Percentiles rank a stretch among this genome's conserved stretches.
phyloP scores from a whole-genome alignment of 2,113 vertebrate species.

The Lepisosteus oculatus region DNA sequence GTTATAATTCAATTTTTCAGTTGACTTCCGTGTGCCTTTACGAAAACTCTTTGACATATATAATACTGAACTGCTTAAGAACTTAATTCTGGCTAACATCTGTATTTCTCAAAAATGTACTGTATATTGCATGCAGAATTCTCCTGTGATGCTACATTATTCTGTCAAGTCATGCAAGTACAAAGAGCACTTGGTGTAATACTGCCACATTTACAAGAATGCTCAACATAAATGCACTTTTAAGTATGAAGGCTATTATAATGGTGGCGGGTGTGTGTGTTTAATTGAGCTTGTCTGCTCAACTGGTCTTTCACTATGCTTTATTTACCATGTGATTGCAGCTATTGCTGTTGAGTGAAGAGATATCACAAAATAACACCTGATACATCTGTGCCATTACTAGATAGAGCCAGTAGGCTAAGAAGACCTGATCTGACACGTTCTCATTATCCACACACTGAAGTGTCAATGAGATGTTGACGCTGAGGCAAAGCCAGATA shows the following conservation, averaged over 20 bases:
- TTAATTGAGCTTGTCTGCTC: not conserved
- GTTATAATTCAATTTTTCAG: too few species aligned
- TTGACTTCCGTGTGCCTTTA: too few species aligned
- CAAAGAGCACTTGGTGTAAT: not conserved
- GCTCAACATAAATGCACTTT: not conserved
- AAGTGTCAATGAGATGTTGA: too few species aligned
- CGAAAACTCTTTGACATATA: too few species aligned
- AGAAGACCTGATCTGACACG: constrained; percentile 29
- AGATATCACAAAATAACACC: constrained; percentile 39
- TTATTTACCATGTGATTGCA: not conserved
- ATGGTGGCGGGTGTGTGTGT: not conserved
- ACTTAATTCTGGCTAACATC: too few species aligned
- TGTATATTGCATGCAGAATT: too few species aligned
- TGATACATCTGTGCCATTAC: constrained; percentile 52
- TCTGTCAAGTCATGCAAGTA: too few species aligned
- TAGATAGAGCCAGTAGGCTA: constrained; percentile 47
- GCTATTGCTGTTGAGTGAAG: not conserved
- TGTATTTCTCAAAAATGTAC: too few species aligned
- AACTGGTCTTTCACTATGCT: not conserved
- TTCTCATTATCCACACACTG: constrained; percentile 46
- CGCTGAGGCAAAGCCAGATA: too few species aligned
- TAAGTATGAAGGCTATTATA: not conserved
- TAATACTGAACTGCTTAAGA: too few species aligned
- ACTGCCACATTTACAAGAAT: not conserved
- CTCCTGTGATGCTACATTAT: too few species aligned